Conservation (phyloP, 1,140 invertebrate species). For the Euborellia annulipes region DNA sequence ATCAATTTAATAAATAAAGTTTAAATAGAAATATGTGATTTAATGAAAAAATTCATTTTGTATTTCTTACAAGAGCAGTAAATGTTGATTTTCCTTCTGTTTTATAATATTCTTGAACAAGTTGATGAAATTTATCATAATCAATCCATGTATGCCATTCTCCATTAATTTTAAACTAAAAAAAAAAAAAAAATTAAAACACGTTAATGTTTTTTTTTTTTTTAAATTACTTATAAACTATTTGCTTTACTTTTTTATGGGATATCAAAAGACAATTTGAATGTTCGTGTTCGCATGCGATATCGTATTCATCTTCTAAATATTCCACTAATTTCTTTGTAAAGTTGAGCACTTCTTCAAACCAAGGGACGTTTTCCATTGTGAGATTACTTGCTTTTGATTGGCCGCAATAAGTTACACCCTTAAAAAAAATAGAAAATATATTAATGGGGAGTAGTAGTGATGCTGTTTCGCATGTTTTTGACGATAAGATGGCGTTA, state of each 20-base stretch:
- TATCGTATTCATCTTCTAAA: constrained; percentile 36
- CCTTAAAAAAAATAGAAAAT: constrained; percentile 25
- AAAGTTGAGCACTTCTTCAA: constrained; percentile 43
- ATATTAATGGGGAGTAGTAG: too few species aligned
- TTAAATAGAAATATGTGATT: too few species aligned
- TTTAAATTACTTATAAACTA: not conserved
- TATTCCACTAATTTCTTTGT: constrained; percentile 29
- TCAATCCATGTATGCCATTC: constrained; percentile 49
- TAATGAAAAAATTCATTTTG: too few species aligned
- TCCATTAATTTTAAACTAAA: constrained; percentile 34
- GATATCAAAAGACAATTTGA: constrained; percentile 46
- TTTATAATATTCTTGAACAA: constrained; percentile 28
- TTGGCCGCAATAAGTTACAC: constrained; percentile 47
- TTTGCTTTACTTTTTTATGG: constrained; percentile 32
- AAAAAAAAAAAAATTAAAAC: constrained; percentile 13
- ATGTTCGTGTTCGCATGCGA: constrained; percentile 47
- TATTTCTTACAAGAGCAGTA: constrained; percentile 27
- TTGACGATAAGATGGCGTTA: too few species aligned
- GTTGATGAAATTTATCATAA: constrained; percentile 38
- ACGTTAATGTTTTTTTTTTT: not conserved
- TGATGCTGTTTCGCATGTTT: too few species aligned
- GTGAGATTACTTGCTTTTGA: constrained; percentile 38
- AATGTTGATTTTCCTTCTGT: constrained; percentile 29
- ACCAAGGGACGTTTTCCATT: constrained; percentile 51
- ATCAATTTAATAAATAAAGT: too few species aligned